Base-by-base conservation (phyloP, 2,888 invertebrate genomes). In the Boloria euphrosyne region DNA sequence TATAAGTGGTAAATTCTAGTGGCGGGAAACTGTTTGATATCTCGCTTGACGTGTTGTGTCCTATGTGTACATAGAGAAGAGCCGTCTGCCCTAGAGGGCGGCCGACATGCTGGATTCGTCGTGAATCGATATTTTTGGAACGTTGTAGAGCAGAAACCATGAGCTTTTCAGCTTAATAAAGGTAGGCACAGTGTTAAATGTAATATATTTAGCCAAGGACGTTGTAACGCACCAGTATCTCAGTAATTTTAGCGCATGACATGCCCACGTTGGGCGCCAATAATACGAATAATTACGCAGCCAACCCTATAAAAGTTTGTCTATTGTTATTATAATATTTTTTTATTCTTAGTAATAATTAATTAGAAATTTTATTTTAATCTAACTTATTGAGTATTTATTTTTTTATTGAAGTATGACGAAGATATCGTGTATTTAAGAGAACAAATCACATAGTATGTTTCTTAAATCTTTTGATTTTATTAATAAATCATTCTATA, bases 41-140 rank as follows among this genome's bases (percentile, higher is more conserved):
- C 90, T 89, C 85, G 86, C 86, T 85, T 90, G 91, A 89, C 91
- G 90, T 92, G 91, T 89, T 86, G 90, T 90, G 89, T 89, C 82
- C 85, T 91, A 89, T 90, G 90, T 91, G 89, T 89, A 85, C 83
- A 79, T 89, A 90, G 89, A 89, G 89, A 86, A 85, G 83, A 87
- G 83, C 89, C 83, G 90, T 88, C 89, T 88, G 89, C 89, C 87
- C 89, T 84, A 85, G 86, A 89, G 90, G 90, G 89, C 89, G 89
- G 86, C 87, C 89, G 90, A 89, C 90, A 91, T 91, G 91, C 90
- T 89, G 90, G 87, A 87, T 89, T 89, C 87, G 86, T 85, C 81
- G 88, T 90, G 90, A 92, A 91, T 92, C 92, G 90, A 91, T 92
- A 92, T 87, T 90, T 90, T 90, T 88, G 90, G 90, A 90, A 83